Evolutionary conservation across 1,140 invertebrate species (phyloP).

Genomic region (Hycleus phaleratus): DNA sequence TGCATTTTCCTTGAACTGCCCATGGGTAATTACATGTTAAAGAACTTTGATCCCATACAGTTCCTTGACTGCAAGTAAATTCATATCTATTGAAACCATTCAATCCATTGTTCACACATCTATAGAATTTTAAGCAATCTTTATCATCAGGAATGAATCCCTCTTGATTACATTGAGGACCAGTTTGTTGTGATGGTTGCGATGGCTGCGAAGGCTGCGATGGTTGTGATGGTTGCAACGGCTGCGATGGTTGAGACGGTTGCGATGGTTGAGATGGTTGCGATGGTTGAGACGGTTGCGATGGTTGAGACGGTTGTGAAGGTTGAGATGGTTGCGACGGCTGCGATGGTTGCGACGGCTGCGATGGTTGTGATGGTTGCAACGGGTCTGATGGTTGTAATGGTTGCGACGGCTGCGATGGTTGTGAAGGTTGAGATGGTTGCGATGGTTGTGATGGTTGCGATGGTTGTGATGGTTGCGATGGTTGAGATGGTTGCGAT

Average conservation of each 20-base stretch:
- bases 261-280: conserved; percentile 9
- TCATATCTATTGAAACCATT: conserved; percentile 48
- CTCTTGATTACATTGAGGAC: conserved; percentile 21
- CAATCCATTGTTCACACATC: conserved; percentile 52
- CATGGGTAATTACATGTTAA: conserved; percentile 54
- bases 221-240: no score
- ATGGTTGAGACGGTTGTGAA: background rate
- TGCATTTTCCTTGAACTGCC: conserved; percentile 30
- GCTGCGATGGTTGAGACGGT: conserved; percentile 5
- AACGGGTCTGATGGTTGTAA: background rate
- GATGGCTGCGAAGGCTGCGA: no score
- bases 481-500: background rate
- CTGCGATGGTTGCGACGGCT: background rate
- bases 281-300: background rate
- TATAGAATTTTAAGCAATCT: conserved; percentile 61
- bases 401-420: conserved; percentile 12
- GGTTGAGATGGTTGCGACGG: background rate
- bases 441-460: background rate
- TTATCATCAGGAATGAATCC: conserved; percentile 42
- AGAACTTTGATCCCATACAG: conserved; percentile 52
- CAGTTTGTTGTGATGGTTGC: background rate
- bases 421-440: conserved; percentile 1
- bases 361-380: no score
- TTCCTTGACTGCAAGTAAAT: conserved; percentile 56
- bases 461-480: background rate